These are phyloP conservation scores for Petrocephalus microphthalmus DNA, from an alignment of 2,113 vertebrate genomes.

Conservation along the genomic window DNA sequence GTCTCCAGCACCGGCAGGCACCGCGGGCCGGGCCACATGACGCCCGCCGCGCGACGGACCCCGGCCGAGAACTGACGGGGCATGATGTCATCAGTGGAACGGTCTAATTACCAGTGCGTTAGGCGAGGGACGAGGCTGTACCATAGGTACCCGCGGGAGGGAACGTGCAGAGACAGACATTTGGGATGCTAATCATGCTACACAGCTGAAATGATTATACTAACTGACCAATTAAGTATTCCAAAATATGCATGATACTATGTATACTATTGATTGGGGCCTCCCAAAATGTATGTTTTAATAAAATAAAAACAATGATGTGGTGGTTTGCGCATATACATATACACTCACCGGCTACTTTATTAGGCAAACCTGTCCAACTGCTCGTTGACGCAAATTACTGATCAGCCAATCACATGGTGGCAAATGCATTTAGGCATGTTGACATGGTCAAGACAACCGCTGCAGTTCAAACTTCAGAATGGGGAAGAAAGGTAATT, in stretches of 20 bases:
- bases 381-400: too few species aligned
- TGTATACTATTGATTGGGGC: background rate
- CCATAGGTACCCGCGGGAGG: background rate
- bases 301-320: background rate
- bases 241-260: background rate
- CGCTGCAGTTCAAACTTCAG: too few species aligned
- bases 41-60: slow-evolving; percentile 51
- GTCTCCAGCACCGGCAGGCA: slow-evolving; percentile 50
- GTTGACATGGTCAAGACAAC: too few species aligned
- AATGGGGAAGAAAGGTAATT: too few species aligned
- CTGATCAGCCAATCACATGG: too few species aligned
- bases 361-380: too few species aligned
- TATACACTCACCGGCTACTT: too few species aligned
- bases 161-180: background rate
- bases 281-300: background rate
- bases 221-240: background rate
- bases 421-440: too few species aligned
- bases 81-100: slow-evolving; percentile 65
- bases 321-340: too few species aligned
- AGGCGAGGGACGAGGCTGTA: slow-evolving; percentile 41
- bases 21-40: slow-evolving; percentile 49
- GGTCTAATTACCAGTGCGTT: slow-evolving; percentile 54
- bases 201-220: background rate
- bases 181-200: background rate
- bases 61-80: slow-evolving; percentile 52